Evolutionary conservation across 2,888 invertebrate species (phyloP), one percentile per base, ranked within the genome.

Genomic region (Clunio marinus): DNA sequence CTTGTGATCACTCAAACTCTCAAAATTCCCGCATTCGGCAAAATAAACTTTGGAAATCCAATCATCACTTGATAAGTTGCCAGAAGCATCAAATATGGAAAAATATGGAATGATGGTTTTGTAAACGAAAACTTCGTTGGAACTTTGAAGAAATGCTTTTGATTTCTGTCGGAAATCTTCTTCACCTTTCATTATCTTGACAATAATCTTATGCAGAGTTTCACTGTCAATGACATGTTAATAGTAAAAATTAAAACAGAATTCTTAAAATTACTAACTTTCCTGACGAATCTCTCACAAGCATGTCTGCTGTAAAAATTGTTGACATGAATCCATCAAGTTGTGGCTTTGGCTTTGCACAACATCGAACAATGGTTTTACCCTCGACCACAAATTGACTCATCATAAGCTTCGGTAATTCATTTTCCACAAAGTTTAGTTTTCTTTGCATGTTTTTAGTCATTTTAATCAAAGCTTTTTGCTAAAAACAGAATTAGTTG

Each of bases 161-260:
- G 75, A 75, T 1, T 72, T 72, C 25, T 32, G 32, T 32, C 8
- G 32, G 8, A 32, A 32, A 8, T 32, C 32, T 32, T 72, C 72
- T 51, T 74, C 74, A 20, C 78, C 77, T 68, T 76, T 77, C 77
- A 78, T 78, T 68, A 78, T 76, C 69, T 78, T 78, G 0, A 74
- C 74, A 60, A 78, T 72, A 13, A 75, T 45, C 15, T 70, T 22
- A 37, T 65, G 69, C 25, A 46, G 4, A 22, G n/a, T 10, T 55
- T 55, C 22, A 20, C 51, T 51, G 24, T 17, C 5, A 17, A 51
- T 20, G 20, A 46, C 46, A 15, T 46, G 17, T 32, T 32, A 45
- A 15, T n/a, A 45, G 3, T n/a, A 7, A 4, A 45, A 45, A 45
- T n/a, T 10, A 45, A n/a, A 45, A n/a, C 3, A 3, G 5, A 3